Evolutionary conservation across 2,113 vertebrate species (phyloP), one percentile per base, ranked within the genome.

Genomic region (Sorex fumeus): DNA sequence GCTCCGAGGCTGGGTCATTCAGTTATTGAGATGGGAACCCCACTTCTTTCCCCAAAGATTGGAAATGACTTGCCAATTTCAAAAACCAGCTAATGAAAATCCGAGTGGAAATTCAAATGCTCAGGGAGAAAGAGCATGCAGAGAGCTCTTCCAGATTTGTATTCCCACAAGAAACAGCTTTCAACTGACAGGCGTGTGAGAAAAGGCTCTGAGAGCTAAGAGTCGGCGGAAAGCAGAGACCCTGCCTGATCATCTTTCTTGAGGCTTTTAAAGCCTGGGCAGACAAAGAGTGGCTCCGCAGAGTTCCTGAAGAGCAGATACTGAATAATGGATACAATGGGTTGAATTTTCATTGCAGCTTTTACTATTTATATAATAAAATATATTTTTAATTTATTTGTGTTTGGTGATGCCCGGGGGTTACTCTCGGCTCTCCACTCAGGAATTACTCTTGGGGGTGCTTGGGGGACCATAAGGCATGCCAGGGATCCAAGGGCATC

Each of bases 51-150:
- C 30, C 43, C 36, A 43, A 40, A 40, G 36, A 2, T 34, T 71
- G n/a, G 69, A 7, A 21, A 40, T 40, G 89, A 62, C 69, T 45
- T 87, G 15, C 93, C 93, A 93, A n/a, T 87, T 78, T 87, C 64
- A 66, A 66, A 66, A 66, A 66, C 45, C 93, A 84, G 9, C 75
- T 84, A 67, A 90, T 89, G 86, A 93, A 93, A 91, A 88, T 47
- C 36, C 79, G 4, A 57, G 15, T 57, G 4, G 23, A 89, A 93
- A 90, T 90, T 94, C 64, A 81, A 87, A 85, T 71, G 8, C 88
- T 82, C 45, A 19, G 34, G n/a, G 27, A 79, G 16, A 84, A 72
- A 86, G 40, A 83, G 13, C 19, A 36, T 34, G 10, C 64, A 90
- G 92, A 71, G 3, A 75, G 9, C 11, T 75, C 60, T 76, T 83